Evolutionary conservation across 2,113 vertebrate species (phyloP), one percentile per base, ranked within the genome.

Genomic region (Clarias macrocephalus): DNA sequence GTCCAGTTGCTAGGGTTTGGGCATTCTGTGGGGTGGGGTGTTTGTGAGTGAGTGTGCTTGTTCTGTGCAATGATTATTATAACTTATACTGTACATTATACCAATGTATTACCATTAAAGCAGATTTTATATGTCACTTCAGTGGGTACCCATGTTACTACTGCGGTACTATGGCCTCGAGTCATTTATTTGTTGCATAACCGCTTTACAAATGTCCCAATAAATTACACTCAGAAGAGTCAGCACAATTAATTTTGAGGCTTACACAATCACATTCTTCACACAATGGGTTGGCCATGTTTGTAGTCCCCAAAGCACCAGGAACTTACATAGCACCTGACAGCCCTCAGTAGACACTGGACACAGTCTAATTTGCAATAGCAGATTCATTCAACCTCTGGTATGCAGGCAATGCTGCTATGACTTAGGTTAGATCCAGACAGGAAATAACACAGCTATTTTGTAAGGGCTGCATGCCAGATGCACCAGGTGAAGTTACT

Each of bases 361-460:
- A 48, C 18, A 73, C 66, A 21, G 21, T 77, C 48, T 77, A 25
- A 28, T 28, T 12, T 56, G 13, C 15, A 28, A n/a, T 18, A 77
- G 13, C 15, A 77, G 11, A 56, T 2, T 18, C 16, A 80, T 10
- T 80, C 8, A 30, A n/a, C 19, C 8, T 23, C 48, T 52, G 42
- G 42, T 48, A 52, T 52, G 23, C 13, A 52, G 48, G n/a, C 42
- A 54, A 52, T 76, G 48, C 48, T 76, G n/a, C 23, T 48, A 25
- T 23, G 7, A 48, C 13, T 79, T 57, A 56, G 76, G 16, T 23
- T 52, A n/a, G 48, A n/a, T 54, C 73, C 5, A 54, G 52, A 79
- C 76, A 56, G 52, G 76, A 79, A 77, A 79, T 79, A 57, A 79
- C 15, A 19, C 13, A 79, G 48, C 23, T 13, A 77, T 77, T 75